Evolutionary conservation across 1,140 invertebrate species (phyloP), one percentile per base, ranked within the genome.

Genomic region (Ridgeia piscesae): DNA sequence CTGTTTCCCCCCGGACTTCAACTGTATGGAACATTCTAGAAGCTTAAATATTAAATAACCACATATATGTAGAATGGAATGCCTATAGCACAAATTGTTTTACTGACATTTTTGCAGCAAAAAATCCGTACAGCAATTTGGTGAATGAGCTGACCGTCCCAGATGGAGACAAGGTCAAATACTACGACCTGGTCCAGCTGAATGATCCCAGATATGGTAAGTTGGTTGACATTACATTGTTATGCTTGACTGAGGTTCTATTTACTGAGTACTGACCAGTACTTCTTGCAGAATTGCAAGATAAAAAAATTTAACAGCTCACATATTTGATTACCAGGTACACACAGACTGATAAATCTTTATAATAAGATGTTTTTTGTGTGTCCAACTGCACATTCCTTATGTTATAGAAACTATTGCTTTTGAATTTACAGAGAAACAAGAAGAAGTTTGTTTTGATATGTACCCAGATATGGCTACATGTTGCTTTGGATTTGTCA

Each of bases 161-260:
- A 6, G 95, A 98, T 42, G 96, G 96, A 93, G 97, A 97, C 0
- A 97, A 97, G 89, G 95, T 77, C 17, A 94, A 97, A 92, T 99
- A 98, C 95, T 99, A 97, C 96, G 97, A 98, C 96, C 94, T 98
- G 48, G 94, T 97, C 94, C 96, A 89, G 96, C 98, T 95, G 97
- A 97, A 94, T 42, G 95, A 96, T 92, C 95, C 96, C 92, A 97
- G 98, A 96, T 98, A 98, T 97, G 97, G 98, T 98, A 97, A 97
- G 96, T 95, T 89, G 89, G 91, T 93, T 33, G 77, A 17, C 14
- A 6, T 34, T 42, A 34, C 21, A n/a, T 92, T 88, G 34, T 33
- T 33, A 92, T 33, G 14, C 89, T 42, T 42, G 8, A 21, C n/a
- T 42, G 31, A 34, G 0, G 21, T 34, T 90, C 89, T 90, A 14